These are phyloP conservation scores for Holotrichia oblita DNA, from an alignment of 1,140 invertebrate species.

Conservation along the genomic window DNA sequence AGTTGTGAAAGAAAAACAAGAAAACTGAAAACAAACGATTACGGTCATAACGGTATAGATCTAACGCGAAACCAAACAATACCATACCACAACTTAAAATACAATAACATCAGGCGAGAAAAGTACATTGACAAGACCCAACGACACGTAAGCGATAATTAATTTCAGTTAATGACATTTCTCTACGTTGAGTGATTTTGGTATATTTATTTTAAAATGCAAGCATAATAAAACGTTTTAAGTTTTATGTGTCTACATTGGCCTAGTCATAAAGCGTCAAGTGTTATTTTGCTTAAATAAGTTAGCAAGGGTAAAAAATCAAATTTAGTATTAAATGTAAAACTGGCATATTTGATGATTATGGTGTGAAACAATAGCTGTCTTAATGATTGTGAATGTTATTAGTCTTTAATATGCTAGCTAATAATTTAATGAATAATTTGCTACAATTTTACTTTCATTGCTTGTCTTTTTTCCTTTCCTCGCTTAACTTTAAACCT, in stretches of 20 bases:
- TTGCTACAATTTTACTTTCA: no score
- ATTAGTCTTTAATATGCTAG: no score
- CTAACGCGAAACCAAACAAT: background rate
- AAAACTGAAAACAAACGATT: background rate
- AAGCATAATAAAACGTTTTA: background rate
- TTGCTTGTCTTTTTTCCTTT: no score
- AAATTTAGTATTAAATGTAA: no score
- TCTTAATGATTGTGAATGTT: no score
- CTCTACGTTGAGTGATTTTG: background rate
- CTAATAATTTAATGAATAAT: no score
- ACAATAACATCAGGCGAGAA: background rate
- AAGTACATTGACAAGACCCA: background rate
- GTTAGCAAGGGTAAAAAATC: no score
- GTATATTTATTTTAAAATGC: background rate
- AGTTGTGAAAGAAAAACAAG: background rate
- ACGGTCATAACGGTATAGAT: conserved; percentile 3
- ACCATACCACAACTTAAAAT: background rate
- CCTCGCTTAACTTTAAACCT: no score
- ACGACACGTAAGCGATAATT: background rate
- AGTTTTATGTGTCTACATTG: background rate
- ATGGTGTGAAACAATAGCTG: no score
- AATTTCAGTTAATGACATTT: conserved; percentile 9
- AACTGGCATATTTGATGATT: no score
- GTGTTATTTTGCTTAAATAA: no score
- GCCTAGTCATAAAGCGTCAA: no score